Conservation (phyloP, 2,113 vertebrate genomes). For the Recurvirostra avosetta region DNA sequence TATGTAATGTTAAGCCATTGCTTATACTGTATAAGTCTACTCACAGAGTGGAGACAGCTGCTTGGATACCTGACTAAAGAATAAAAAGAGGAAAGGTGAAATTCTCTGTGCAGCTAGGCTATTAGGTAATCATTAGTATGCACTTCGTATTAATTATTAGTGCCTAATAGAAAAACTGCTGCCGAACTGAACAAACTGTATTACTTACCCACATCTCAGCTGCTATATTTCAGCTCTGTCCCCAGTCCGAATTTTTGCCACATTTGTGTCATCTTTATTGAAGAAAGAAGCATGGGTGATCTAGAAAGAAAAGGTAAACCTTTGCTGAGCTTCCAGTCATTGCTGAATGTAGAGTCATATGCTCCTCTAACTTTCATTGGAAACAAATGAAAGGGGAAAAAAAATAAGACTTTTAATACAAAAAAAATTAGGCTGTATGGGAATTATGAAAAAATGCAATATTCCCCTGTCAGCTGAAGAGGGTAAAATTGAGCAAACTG, state of each 20-base stretch:
- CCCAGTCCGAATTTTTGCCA: background rate
- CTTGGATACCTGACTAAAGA: background rate
- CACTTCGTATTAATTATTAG: background rate
- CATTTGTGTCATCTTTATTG: background rate
- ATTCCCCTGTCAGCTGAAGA: slow-evolving; percentile 54
- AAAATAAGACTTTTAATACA: slow-evolving; percentile 62
- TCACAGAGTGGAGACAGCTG: background rate
- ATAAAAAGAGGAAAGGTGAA: background rate
- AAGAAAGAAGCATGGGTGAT: background rate
- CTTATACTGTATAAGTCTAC: background rate
- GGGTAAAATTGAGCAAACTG: slow-evolving; percentile 53
- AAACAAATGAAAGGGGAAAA: slow-evolving; percentile 58
- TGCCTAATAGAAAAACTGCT: background rate
- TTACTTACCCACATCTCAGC: background rate
- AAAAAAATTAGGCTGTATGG: slow-evolving; percentile 49
- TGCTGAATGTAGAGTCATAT: slow-evolving; percentile 24
- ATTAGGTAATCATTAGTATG: background rate
- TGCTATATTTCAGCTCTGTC: background rate
- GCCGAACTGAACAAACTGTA: background rate
- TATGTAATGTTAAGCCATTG: background rate
- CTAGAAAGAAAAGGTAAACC: slow-evolving; percentile 23
- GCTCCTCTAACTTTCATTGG: slow-evolving; percentile 53
- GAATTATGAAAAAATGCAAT: slow-evolving; percentile 69
- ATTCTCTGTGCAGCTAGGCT: background rate
- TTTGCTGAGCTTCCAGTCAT: slow-evolving; percentile 9